phyloP scores from a whole-genome alignment of 2,797 vertebrate species.

The Fringilla coelebs region DNA sequence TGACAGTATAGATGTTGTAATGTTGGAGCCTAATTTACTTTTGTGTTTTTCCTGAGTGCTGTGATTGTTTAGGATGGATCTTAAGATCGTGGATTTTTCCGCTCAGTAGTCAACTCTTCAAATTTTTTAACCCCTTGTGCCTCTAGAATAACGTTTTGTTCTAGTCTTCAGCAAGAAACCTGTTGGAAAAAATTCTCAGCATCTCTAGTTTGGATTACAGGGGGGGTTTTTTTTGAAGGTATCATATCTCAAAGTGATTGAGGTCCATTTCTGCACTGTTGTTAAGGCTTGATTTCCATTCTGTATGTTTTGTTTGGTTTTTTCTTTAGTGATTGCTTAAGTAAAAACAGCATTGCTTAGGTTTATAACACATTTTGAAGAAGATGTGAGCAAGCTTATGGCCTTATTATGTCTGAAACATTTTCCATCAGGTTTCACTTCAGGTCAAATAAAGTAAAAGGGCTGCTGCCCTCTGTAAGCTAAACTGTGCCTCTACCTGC shows the following conservation, averaged over 20 bases:
- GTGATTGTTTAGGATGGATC: not conserved
- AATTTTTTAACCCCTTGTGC: not conserved
- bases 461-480: not conserved
- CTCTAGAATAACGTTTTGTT: not conserved
- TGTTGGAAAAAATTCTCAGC: not conserved
- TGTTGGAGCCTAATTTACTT: not conserved
- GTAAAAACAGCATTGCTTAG: not conserved
- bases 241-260: not conserved
- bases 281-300: not conserved
- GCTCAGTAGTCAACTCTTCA: not conserved
- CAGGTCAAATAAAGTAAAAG: conserved; percentile 27
- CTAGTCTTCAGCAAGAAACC: not conserved
- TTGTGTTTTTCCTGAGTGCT: not conserved
- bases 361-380: not conserved
- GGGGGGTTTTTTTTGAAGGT: not conserved
- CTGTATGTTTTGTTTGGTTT: not conserved
- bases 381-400: conserved; percentile 13
- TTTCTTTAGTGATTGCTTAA: not conserved
- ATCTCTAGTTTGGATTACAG: not conserved
- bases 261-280: not conserved
- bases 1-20: not conserved
- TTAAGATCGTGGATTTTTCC: not conserved
- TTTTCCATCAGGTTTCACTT: conserved; percentile 46
- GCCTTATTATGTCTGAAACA: conserved; percentile 54
- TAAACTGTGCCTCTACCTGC: not conserved